Percentiles rank a stretch among this genome's conserved stretches.
These are phyloP conservation scores for Eulemur mongoz DNA, from an alignment of 2,797 vertebrate species.

Conservation along the genomic window DNA sequence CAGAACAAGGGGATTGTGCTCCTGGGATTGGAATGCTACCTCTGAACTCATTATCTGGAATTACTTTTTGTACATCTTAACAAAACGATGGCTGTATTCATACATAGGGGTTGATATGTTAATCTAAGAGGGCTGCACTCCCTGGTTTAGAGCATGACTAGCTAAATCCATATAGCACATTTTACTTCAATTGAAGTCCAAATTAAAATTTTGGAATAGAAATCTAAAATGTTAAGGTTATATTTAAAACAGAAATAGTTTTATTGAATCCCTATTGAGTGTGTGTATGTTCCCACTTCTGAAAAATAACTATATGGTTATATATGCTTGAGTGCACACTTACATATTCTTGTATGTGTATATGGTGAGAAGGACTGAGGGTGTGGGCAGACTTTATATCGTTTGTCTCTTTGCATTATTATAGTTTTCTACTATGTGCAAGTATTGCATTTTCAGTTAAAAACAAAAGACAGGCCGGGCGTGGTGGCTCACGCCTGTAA, in stretches of 20 bases:
- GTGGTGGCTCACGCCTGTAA: too few species aligned
- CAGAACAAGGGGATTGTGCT: not conserved
- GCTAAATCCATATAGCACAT: not conserved
- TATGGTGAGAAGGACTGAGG: not conserved
- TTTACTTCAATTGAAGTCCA: not conserved
- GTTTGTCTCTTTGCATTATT: not conserved
- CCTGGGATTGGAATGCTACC: not conserved
- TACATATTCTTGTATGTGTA: not conserved
- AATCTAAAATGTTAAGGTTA: not conserved
- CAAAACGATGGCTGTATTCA: not conserved
- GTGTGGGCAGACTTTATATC: not conserved
- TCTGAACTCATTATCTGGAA: not conserved
- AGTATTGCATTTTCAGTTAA: not conserved
- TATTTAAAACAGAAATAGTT: not conserved
- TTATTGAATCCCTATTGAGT: not conserved
- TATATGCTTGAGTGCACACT: not conserved
- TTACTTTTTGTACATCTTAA: too few species aligned
- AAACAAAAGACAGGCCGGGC: not conserved
- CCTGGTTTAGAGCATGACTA: not conserved
- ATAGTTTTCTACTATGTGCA: not conserved
- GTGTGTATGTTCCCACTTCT: not conserved
- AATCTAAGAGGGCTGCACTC: not conserved
- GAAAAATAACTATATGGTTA: not conserved
- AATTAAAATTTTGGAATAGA: not conserved
- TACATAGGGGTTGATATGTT: too few species aligned